A percentile compares a stretch with the other conserved stretches of the same genome.
Evolutionary conservation across 2,113 vertebrate genomes (phyloP).

Genomic region (Egretta garzetta): DNA sequence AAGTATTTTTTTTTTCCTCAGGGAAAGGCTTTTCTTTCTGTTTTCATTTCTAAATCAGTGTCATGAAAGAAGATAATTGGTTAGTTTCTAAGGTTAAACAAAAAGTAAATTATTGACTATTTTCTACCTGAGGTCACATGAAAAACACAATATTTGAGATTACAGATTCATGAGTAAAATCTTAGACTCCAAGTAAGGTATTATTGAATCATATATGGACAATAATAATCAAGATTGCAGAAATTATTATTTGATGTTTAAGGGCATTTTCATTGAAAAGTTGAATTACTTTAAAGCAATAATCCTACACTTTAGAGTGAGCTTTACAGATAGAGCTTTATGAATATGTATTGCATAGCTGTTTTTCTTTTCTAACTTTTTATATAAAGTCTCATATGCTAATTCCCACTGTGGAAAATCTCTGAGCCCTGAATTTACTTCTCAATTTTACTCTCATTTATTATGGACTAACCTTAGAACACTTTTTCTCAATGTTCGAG

Average conservation of each 20-base stretch:
- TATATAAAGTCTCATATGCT: neutral
- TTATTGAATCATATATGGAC: neutral
- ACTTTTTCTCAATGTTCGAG: neutral
- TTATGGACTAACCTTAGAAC: neutral
- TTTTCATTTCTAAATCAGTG: neutral
- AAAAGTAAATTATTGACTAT: neutral
- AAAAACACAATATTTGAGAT: neutral
- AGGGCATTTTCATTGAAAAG: slow-evolving; percentile 40
- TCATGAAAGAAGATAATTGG: neutral
- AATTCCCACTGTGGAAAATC: neutral
- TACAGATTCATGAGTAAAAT: slow-evolving; percentile 31
- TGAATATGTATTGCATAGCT: slow-evolving; percentile 29
- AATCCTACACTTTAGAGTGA: neutral
- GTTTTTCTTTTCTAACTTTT: slow-evolving; percentile 22
- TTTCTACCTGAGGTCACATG: neutral
- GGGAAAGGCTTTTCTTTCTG: neutral
- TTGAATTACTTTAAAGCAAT: slow-evolving; percentile 26
- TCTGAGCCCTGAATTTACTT: slow-evolving; percentile 35
- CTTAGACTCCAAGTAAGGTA: neutral
- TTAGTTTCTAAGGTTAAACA: neutral
- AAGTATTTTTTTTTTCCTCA: neutral
- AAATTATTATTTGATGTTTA: slow-evolving; percentile 26
- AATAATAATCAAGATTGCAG: slow-evolving; percentile 8
- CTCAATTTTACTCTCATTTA: slow-evolving; percentile 9
- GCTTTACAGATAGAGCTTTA: neutral